Evolutionary conservation across 2,797 vertebrate genomes (phyloP), one percentile per base, ranked within the genome.

Genomic region (Buceros bicornis): DNA sequence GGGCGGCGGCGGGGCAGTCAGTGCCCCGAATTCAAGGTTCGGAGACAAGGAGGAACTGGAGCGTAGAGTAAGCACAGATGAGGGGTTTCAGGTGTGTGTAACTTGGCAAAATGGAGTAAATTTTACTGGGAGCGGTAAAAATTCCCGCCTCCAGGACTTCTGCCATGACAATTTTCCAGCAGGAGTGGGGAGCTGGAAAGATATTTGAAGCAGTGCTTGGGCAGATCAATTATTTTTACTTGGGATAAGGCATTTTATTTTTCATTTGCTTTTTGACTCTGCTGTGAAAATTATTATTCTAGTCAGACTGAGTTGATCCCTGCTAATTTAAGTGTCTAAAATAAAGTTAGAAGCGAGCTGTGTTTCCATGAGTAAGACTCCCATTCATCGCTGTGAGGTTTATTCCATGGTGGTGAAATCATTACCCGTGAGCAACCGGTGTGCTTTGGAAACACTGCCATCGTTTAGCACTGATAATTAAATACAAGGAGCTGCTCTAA

Each of bases 351-450:
- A 85, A 88, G 65, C 28, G 85, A 90, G 73, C 85, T 94, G 85
- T 94, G 85, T 91, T 95, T 93, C 88, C 94, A 61, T 74, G 91
- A 84, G 91, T 58, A 82, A 92, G 57, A 47, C 81, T 81, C 82
- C 69, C 77, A 50, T 87, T 91, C 87, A 73, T 57, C 18, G 5
- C 51, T 71, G 81, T 58, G 37, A 56, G 69, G 62, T 67, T 91
- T 47, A 26, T 66, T 88, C 70, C 72, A 54, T 6, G 65, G 87
- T 61, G 47, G 54, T 79, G 88, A 91, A 93, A 81, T 81, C 82
- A 51, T 62, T 78, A 72, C 93, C 82, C 40, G 31, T 64, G 21
- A 77, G 76, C 61, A 64, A 10, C 16, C 14, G 20, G 71, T 3
- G 29, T 8, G 35, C 93, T 86, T 66, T 50, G 85, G 70, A 87